phyloP scores from a whole-genome alignment of 2,113 vertebrate species.

The Microcebus lehilahytsara region DNA sequence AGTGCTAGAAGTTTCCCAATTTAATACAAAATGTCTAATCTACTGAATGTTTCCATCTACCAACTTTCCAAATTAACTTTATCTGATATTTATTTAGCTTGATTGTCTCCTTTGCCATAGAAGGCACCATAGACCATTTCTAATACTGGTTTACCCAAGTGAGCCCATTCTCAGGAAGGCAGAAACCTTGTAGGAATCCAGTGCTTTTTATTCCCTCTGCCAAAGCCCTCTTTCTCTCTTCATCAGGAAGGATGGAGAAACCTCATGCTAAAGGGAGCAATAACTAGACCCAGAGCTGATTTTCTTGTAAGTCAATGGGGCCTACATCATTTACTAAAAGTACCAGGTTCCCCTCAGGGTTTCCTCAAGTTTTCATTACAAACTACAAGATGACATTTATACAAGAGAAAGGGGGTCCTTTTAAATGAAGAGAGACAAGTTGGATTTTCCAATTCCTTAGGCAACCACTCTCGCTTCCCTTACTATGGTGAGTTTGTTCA shows the following conservation, averaged over 20 bases:
- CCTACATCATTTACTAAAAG: constrained; percentile 22
- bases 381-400: background rate
- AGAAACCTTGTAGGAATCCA: background rate
- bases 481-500: background rate
- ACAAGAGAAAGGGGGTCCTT: background rate
- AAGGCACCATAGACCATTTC: background rate
- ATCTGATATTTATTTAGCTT: background rate
- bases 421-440: background rate
- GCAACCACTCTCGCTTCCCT: background rate
- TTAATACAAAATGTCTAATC: constrained; percentile 5
- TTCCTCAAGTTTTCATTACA: background rate
- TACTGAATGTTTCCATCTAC: background rate
- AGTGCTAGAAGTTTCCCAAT: background rate
- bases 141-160: background rate
- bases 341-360: background rate
- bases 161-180: background rate
- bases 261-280: background rate
- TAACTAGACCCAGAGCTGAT: background rate
- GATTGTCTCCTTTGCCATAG: background rate
- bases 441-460: constrained; percentile 4
- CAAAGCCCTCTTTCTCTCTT: background rate
- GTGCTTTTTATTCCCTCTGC: background rate
- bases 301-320: background rate
- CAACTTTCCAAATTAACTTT: background rate
- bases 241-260: background rate